These are phyloP conservation scores for Drosophila varians DNA, from an alignment of 1,140 invertebrate species.

Conservation along the genomic window DNA sequence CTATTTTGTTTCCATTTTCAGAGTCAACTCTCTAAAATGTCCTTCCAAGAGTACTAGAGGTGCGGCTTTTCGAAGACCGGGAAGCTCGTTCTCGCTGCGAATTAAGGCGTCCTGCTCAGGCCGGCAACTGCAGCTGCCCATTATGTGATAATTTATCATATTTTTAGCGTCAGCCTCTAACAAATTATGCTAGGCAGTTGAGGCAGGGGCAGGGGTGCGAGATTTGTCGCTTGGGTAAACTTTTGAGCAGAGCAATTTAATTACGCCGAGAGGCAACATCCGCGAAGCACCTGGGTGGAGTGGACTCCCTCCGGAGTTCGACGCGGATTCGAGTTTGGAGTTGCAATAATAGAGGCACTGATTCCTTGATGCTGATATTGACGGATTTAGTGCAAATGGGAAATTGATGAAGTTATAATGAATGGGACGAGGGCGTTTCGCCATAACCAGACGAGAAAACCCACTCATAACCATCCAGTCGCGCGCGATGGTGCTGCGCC, in stretches of 20 bases:
- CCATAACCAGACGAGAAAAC: no score
- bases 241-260: slow-evolving; percentile 61
- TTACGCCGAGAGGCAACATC: slow-evolving; percentile 44
- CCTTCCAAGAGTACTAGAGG: not conserved
- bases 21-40: not conserved
- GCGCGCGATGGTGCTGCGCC: not conserved
- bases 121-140: slow-evolving; percentile 51
- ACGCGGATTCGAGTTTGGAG: not conserved
- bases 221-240: slow-evolving; percentile 27
- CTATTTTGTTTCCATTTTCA: not conserved
- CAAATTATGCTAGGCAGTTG: slow-evolving; percentile 46
- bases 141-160: slow-evolving; percentile 73
- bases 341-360: not conserved
- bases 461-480: not conserved
- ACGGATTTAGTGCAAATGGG: slow-evolving; percentile 8
- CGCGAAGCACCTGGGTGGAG: slow-evolving; percentile 28
- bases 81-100: not conserved
- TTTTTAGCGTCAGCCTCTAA: slow-evolving; percentile 50
- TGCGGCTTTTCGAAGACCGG: not conserved
- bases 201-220: not conserved
- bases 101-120: slow-evolving; percentile 34
- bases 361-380: not conserved
- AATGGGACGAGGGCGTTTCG: not conserved
- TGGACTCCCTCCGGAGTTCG: not conserved
- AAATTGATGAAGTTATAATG: slow-evolving; percentile 33